These are phyloP conservation scores for Elysia chlorotica DNA, from an alignment of 1,140 invertebrate genomes.

Conservation along the genomic window DNA sequence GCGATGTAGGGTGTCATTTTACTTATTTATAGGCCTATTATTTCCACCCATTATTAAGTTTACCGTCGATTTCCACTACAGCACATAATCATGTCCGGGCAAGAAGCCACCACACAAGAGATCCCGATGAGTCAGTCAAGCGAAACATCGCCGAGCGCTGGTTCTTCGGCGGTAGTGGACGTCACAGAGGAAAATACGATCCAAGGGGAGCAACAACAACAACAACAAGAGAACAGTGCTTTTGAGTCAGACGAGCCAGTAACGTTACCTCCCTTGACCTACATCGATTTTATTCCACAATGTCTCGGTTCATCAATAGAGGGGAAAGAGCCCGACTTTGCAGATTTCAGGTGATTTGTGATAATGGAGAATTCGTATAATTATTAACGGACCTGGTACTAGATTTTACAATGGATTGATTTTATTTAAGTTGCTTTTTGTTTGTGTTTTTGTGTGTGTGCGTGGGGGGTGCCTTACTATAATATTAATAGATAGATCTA, in stretches of 20 bases:
- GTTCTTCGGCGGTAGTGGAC: not conserved
- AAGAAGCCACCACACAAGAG: not conserved
- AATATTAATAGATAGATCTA: no score
- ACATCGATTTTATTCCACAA: constrained; percentile 35
- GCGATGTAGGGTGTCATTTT: not conserved
- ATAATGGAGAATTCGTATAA: not conserved
- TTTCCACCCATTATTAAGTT: not conserved
- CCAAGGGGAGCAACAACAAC: no score
- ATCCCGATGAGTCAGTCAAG: not conserved
- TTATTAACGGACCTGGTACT: not conserved
- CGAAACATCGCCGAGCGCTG: not conserved
- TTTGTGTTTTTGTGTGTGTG: no score
- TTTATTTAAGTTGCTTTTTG: no score
- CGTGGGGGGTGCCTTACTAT: no score
- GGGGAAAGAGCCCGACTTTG: constrained; percentile 26
- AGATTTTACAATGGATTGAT: no score
- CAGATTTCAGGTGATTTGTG: constrained; percentile 32
- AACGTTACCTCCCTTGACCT: constrained; percentile 33
- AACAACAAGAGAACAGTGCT: no score
- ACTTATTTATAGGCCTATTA: not conserved
- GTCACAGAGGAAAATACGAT: no score
- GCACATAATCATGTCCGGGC: not conserved
- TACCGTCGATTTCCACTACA: not conserved
- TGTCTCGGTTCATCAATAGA: constrained; percentile 23
- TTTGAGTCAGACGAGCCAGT: constrained; percentile 1